Conservation (phyloP, 2,888 invertebrate species). For the Tetranychus piercei region DNA sequence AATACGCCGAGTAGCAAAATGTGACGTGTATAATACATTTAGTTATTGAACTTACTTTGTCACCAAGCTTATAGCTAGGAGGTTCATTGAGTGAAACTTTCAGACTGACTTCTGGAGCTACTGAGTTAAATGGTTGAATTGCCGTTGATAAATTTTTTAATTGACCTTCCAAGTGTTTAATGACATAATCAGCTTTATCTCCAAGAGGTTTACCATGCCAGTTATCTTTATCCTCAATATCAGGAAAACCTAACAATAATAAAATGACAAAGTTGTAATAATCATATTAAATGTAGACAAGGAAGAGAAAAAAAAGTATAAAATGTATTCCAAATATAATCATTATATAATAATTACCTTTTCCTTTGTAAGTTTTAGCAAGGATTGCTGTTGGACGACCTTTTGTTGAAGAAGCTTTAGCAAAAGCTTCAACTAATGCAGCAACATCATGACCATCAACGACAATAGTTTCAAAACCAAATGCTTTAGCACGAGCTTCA, state of each 20-base stretch:
- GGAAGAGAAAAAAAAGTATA: background rate
- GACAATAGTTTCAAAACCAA: conserved; percentile 69
- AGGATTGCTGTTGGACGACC: conserved; percentile 78
- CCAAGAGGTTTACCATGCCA: conserved; percentile 98
- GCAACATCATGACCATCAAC: conserved; percentile 93
- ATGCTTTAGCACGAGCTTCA: conserved; percentile 62
- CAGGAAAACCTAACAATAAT: conserved; percentile 43
- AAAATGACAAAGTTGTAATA: background rate
- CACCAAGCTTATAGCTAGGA: conserved; percentile 53
- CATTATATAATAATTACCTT: conserved; percentile 33
- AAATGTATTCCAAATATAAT: background rate
- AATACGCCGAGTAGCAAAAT: conserved; percentile 28
- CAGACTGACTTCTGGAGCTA: conserved; percentile 53
- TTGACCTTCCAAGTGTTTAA: conserved; percentile 38
- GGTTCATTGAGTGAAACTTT: conserved; percentile 54
- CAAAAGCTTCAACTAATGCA: conserved; percentile 69
- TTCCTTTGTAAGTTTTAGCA: conserved; percentile 90
- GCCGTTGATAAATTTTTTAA: conserved; percentile 37
- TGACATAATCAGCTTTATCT: conserved; percentile 50
- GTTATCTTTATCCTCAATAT: conserved; percentile 76
- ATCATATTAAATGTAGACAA: no score
- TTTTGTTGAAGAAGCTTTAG: conserved; percentile 46
- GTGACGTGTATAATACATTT: background rate
- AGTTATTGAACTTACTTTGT: conserved; percentile 33
- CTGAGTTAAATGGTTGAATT: conserved; percentile 40